Percentiles rank a stretch among this genome's conserved stretches.
These are phyloP conservation scores for Geothlypis trichas DNA, from an alignment of 2,113 vertebrate genomes.

Conservation along the genomic window DNA sequence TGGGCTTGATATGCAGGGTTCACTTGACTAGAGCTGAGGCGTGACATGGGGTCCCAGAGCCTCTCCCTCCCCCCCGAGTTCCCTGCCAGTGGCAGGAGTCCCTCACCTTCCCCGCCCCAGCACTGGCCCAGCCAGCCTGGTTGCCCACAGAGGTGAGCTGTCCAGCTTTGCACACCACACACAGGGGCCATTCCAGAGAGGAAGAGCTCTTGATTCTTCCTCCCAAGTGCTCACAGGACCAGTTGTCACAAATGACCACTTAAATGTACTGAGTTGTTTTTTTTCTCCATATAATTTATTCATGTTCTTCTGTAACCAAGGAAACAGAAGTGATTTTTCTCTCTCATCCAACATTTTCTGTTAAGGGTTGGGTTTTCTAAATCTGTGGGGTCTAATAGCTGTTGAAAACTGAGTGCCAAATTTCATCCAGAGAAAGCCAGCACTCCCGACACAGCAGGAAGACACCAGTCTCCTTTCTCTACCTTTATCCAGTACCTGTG, in stretches of 20 bases:
- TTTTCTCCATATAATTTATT: slow-evolving; percentile 18
- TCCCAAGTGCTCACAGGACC: neutral
- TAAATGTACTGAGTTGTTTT: neutral
- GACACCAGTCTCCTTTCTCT: neutral
- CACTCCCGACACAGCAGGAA: neutral
- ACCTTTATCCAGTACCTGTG: neutral
- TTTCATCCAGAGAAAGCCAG: neutral
- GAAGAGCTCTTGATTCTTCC: neutral
- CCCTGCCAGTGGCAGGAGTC: fast-evolving
- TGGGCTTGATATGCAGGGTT: neutral
- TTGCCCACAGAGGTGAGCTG: fast-evolving
- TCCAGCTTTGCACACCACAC: fast-evolving
- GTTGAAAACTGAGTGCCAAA: neutral
- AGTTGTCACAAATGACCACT: slow-evolving; percentile 19
- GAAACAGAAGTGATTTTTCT: slow-evolving; percentile 35
- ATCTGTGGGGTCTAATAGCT: neutral
- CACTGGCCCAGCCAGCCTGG: neutral
- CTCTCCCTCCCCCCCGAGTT: neutral
- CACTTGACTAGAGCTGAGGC: neutral
- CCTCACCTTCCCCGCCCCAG: neutral
- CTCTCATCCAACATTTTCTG: neutral
- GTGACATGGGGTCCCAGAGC: fast-evolving
- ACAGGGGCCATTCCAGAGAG: neutral
- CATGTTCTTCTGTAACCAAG: slow-evolving; percentile 57
- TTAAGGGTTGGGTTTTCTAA: neutral